Base-by-base conservation (phyloP, 2,888 invertebrate genomes). In the Acrocyrtus sp. region DNA sequence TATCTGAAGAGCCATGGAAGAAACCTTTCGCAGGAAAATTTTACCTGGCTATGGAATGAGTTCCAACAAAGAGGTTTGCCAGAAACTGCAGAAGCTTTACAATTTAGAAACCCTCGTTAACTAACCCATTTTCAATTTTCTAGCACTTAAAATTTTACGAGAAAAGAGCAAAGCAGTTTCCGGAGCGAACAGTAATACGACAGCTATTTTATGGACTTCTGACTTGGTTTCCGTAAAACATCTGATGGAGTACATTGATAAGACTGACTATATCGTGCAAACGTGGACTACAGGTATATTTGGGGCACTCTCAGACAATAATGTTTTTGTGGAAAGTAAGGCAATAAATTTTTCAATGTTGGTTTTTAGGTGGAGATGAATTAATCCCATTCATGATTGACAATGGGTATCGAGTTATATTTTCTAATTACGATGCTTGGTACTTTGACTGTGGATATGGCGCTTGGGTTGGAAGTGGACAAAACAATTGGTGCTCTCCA, bases 371-470 rank as follows among this genome's bases (percentile, higher is more conserved):
- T 0, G 75, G 80, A 0, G 92, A 93, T 82, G 83, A 86, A 0
- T 63, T 82, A 6, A 82, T 83, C 45, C 84, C 85, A 8, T 88
- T 90, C 62, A 85, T 95, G 1, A 84, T 94, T 1, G 84, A 89
- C 54, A 90, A 91, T 72, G 91, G 91, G 5, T 95, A 90, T 82
- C 88, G 87, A 26, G 84, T 94, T 22, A 94, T 95, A 76, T 87
- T 95, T 76, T 94, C 94, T 2, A 95, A 95, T 84, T 94, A 94
- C 82, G 95, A 95, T 83, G 92, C 92, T 0, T 85, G 93, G 3
- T 95, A 95, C 83, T 87, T 95, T 0, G 95, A 95, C 84, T 95
- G 95, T 82, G 95, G 95, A 82, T 93, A 90, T 80, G 90, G 90
- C 12, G 90, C 91, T 3, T 95, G 95, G 95, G 90, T 94, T 0